phyloP scores from a whole-genome alignment of 2,888 invertebrate species.

The Amphiduros pacificus region DNA sequence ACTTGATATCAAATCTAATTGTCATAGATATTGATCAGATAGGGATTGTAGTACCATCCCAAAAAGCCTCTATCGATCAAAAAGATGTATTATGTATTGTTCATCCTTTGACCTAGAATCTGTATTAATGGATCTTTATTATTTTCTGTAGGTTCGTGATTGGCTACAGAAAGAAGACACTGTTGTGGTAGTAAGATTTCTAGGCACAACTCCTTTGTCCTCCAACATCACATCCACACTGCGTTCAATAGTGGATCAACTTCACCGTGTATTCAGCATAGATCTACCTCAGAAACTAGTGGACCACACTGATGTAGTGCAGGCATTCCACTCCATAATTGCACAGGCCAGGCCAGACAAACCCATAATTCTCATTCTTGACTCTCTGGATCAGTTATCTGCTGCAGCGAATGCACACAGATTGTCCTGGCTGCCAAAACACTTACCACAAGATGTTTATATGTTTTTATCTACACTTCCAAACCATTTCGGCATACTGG shows the following conservation, averaged over 20 bases:
- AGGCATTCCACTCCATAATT: constrained; percentile 36
- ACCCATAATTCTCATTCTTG: constrained; percentile 42
- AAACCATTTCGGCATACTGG: constrained; percentile 61
- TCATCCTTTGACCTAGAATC: too few species aligned
- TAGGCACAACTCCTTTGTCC: constrained; percentile 47
- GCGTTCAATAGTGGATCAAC: constrained; percentile 42
- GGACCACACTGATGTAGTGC: constrained; percentile 37
- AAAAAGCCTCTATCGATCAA: too few species aligned
- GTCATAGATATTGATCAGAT: too few species aligned
- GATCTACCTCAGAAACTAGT: constrained; percentile 30
- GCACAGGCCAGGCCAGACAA: constrained; percentile 38
- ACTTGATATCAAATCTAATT: too few species aligned
- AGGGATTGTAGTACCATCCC: too few species aligned
- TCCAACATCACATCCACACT: constrained; percentile 39
- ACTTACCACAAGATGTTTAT: constrained; percentile 41
- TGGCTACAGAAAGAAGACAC: background rate
- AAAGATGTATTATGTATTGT: too few species aligned
- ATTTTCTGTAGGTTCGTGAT: background rate
- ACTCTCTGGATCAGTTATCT: constrained; percentile 43
- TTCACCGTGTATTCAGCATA: constrained; percentile 31
- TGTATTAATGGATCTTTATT: too few species aligned
- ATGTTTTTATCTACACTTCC: constrained; percentile 43
- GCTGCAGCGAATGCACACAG: constrained; percentile 38
- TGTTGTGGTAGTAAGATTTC: constrained; percentile 39
- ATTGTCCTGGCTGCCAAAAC: constrained; percentile 46